A percentile compares a stretch with the other conserved stretches of the same genome.
Evolutionary conservation across 2,888 invertebrate genomes (phyloP).

Genomic region (Drosophila tanythrix): DNA sequence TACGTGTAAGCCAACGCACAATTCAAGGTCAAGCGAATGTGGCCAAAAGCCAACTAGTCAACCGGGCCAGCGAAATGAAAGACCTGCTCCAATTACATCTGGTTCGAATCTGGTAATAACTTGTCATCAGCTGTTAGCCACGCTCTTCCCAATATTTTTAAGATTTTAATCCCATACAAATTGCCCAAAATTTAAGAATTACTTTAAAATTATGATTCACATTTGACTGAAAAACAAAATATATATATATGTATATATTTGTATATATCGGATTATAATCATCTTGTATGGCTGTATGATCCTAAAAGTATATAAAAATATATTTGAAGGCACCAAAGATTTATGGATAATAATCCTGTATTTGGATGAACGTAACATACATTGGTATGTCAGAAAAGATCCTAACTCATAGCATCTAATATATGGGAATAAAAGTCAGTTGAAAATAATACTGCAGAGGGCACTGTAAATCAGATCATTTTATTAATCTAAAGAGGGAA

Average conservation of each 20-base stretch:
- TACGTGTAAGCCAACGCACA: conserved; percentile 23
- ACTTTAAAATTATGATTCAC: background rate
- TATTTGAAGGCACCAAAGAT: too few relatives aligned
- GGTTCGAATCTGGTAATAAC: background rate
- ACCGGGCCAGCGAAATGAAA: conserved; percentile 1
- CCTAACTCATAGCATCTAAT: background rate
- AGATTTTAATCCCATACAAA: background rate
- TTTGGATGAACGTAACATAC: too few relatives aligned
- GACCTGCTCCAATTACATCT: background rate
- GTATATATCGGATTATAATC: background rate
- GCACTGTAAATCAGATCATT: background rate
- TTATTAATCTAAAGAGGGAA: too few relatives aligned
- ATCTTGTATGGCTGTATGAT: too few relatives aligned
- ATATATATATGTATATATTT: background rate
- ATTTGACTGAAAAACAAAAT: background rate
- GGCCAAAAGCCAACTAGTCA: conserved; percentile 14
- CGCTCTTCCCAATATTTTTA: background rate
- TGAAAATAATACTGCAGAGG: background rate
- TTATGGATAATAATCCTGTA: too few relatives aligned
- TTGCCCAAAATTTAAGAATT: background rate
- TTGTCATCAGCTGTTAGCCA: background rate
- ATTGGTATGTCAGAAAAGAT: background rate
- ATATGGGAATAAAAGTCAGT: background rate
- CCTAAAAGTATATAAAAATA: too few relatives aligned
- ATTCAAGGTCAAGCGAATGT: conserved; percentile 49